These are phyloP conservation scores for Triops longicaudatus DNA, from an alignment of 1,140 invertebrate species.

Conservation along the genomic window DNA sequence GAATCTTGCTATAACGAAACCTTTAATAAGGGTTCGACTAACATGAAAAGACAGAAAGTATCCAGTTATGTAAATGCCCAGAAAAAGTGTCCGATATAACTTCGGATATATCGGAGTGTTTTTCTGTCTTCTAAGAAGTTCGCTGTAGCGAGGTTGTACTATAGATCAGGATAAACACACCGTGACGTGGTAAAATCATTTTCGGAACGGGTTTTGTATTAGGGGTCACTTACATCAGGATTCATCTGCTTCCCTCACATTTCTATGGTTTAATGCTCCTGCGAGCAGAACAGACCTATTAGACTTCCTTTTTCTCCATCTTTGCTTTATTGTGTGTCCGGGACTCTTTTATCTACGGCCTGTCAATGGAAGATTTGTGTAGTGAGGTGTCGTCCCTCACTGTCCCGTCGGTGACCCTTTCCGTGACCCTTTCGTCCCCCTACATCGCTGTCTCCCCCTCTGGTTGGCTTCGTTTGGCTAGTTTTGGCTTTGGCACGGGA, in stretches of 20 bases:
- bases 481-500: background rate
- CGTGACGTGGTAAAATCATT: background rate
- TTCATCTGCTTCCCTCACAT: too few relatives aligned
- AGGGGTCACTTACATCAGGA: too few relatives aligned
- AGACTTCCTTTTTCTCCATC: background rate
- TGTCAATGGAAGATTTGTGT: slow-evolving; percentile 15
- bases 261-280: too few relatives aligned
- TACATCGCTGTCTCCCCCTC: background rate
- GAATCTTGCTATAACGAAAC: background rate
- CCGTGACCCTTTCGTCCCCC: background rate
- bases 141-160: too few relatives aligned
- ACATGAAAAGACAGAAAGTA: too few relatives aligned
- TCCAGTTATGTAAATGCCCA: too few relatives aligned
- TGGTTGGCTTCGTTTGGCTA: background rate
- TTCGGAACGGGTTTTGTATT: background rate
- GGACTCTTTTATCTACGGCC: background rate
- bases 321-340: background rate
- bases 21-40: too few relatives aligned
- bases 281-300: too few relatives aligned
- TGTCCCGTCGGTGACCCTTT: background rate
- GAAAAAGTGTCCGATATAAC: too few relatives aligned
- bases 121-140: too few relatives aligned
- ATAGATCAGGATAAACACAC: too few relatives aligned
- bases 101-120: too few relatives aligned
- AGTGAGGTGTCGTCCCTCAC: slow-evolving; percentile 3